Base-by-base conservation (phyloP, 2,113 vertebrate species). In the Formicarius rufipectus region DNA sequence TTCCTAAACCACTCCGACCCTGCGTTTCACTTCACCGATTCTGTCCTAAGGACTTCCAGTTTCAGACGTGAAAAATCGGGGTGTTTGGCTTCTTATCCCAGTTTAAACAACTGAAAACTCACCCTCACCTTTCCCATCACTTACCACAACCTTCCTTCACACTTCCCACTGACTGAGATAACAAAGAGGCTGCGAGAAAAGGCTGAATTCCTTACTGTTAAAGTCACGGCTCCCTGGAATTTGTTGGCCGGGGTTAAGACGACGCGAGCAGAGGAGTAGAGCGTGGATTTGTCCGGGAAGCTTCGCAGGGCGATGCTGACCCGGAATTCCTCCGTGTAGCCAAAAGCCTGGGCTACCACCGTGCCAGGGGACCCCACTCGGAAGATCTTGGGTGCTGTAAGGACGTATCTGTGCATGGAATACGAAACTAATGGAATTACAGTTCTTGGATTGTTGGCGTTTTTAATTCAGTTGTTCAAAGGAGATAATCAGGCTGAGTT, bases 341-440 rank as follows among this genome's bases (percentile, higher is more conserved):
- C 98, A 93, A 99, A 99, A 77, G 98, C 87, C 96, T 99, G 99
- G 72, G 99, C 74, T 25, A 99, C 92, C 21, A 99, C 98, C 17
- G 95, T 98, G 94, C 99, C 98, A 59, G 93, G 63, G 4, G 99
- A 98, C 20, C 98, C 99, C 56, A 98, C 84, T 33, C 95, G 96
- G 33, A 99, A 75, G 11, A 97, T 42, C 94, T 98, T 98, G 20
- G 99, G 99, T 50, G 98, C 98, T 24, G 98, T 98, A 37, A 99
- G 94, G 84, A 99, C 96, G 30, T 98, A 99, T 12, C 99, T 99
- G 90, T 25, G 44, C 13, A n/a, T 0, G 21, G 50, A 74, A 94
- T 7, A 86, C 28, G 84, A 97, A 94, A 83, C 4, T 7, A 15
- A 84, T 6, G 72, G 60, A 86, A 58, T 7, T 39, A 0, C 14